Percentiles rank a stretch among this genome's conserved stretches.
These are phyloP conservation scores for Antheraea assamensis DNA, from an alignment of 2,888 invertebrate species.

Conservation along the genomic window DNA sequence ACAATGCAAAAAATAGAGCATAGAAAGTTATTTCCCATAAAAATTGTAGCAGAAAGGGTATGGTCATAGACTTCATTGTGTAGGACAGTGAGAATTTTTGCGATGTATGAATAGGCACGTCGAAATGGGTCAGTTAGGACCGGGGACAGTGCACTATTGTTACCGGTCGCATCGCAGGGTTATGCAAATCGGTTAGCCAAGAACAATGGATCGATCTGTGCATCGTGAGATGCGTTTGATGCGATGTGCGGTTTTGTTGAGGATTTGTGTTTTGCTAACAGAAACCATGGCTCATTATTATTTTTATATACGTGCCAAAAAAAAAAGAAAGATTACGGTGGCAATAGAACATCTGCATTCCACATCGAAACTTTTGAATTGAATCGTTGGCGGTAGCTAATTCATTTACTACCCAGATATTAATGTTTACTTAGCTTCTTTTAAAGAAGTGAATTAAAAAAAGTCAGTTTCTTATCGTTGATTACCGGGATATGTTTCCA, in stretches of 20 bases:
- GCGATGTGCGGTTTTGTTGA: constrained; percentile 11
- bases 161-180: constrained; percentile 60
- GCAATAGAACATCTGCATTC: background rate
- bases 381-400: too few species aligned
- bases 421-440: too few species aligned
- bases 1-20: constrained; percentile 81
- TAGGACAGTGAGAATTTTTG: constrained; percentile 77
- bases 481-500: too few species aligned
- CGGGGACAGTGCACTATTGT: constrained; percentile 61
- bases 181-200: constrained; percentile 67
- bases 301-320: background rate
- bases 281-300: background rate
- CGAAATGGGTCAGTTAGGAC: constrained; percentile 74
- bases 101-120: constrained; percentile 56
- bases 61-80: constrained; percentile 67
- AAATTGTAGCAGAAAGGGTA: constrained; percentile 73
- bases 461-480: too few species aligned
- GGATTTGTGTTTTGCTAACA: background rate
- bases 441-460: too few species aligned
- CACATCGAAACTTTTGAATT: too few species aligned
- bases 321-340: background rate
- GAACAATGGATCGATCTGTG: constrained; percentile 49
- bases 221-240: constrained; percentile 40
- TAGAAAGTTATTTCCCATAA: constrained; percentile 77
- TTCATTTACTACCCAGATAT: too few species aligned